Conservation (phyloP, 2,797 vertebrate genomes). For the Ctenochaetus hawaiiensis region DNA sequence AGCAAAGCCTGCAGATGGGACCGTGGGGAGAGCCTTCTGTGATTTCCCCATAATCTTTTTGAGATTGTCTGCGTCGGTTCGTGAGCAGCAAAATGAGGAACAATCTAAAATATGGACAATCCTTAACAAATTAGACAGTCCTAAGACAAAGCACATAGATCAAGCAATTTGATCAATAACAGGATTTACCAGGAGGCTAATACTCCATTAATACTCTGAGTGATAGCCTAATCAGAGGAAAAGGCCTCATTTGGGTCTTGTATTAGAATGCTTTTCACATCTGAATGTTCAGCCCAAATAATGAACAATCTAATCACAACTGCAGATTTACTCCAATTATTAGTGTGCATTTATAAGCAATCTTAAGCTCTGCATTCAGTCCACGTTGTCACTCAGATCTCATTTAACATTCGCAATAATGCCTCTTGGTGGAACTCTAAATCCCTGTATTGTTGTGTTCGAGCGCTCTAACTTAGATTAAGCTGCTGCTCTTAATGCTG, state of each 20-base stretch:
- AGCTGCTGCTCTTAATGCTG: slow-evolving; percentile 35
- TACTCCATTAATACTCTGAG: slow-evolving; percentile 50
- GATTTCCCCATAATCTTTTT: slow-evolving; percentile 52
- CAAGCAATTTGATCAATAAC: slow-evolving; percentile 45
- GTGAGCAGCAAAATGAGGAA: slow-evolving; percentile 10
- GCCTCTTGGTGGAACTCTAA: slow-evolving; percentile 44
- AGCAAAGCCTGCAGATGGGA: slow-evolving; percentile 39
- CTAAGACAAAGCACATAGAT: slow-evolving; percentile 29
- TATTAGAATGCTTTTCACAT: slow-evolving; percentile 63
- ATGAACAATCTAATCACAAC: slow-evolving; percentile 66
- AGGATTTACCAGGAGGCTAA: slow-evolving; percentile 41
- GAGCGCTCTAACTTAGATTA: slow-evolving; percentile 47
- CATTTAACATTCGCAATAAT: slow-evolving; percentile 61
- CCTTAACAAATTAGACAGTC: slow-evolving; percentile 20
- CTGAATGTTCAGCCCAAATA: slow-evolving; percentile 51
- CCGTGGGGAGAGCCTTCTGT: slow-evolving; percentile 39
- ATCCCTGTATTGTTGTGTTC: slow-evolving; percentile 53
- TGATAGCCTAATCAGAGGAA: slow-evolving; percentile 50
- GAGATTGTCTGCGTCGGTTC: slow-evolving; percentile 38
- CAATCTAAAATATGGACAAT: slow-evolving; percentile 11
- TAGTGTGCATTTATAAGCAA: slow-evolving; percentile 41
- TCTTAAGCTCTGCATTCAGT: slow-evolving; percentile 43
- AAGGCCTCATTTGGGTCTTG: slow-evolving; percentile 46
- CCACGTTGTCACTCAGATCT: slow-evolving; percentile 54
- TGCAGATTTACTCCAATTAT: slow-evolving; percentile 60